A percentile compares a stretch with the other conserved stretches of the same genome.
These are phyloP conservation scores for Phylloscopus collybita DNA, from an alignment of 2,797 vertebrate genomes.

Conservation along the genomic window DNA sequence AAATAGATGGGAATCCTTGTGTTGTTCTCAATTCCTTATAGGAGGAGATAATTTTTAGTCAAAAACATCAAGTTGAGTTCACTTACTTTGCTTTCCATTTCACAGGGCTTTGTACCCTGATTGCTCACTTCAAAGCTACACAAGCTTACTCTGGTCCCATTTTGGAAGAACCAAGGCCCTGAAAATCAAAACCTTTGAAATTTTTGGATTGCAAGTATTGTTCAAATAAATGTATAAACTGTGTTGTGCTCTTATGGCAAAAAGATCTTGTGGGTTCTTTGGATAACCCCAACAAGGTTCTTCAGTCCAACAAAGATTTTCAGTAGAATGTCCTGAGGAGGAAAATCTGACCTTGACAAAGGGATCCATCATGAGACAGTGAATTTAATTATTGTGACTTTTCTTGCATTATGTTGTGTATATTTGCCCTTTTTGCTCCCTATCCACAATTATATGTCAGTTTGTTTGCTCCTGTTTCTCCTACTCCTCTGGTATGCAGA, in stretches of 20 bases:
- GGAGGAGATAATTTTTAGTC: not conserved
- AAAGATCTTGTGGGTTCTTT: not conserved
- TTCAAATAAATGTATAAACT: not conserved
- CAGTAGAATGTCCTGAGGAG: not conserved
- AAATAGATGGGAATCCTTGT: not conserved
- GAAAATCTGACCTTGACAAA: not conserved
- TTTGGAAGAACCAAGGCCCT: not conserved
- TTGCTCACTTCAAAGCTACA: not conserved
- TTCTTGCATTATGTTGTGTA: not conserved
- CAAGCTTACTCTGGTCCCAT: not conserved
- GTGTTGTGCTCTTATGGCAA: not conserved
- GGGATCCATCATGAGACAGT: not conserved
- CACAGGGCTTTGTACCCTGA: not conserved
- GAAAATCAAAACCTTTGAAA: not conserved
- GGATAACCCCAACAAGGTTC: not conserved
- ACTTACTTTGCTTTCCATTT: not conserved
- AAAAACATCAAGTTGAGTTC: not conserved
- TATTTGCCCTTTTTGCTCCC: not conserved
- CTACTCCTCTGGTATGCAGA: not conserved
- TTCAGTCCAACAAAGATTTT: not conserved
- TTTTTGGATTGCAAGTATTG: not conserved
- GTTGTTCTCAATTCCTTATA: not conserved
- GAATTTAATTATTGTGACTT: not conserved
- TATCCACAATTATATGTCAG: not conserved
- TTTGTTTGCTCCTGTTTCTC: not conserved